A percentile compares a stretch with the other conserved stretches of the same genome.
Conservation (phyloP, 2,888 invertebrate genomes). For the Frankliniella intonsa region DNA sequence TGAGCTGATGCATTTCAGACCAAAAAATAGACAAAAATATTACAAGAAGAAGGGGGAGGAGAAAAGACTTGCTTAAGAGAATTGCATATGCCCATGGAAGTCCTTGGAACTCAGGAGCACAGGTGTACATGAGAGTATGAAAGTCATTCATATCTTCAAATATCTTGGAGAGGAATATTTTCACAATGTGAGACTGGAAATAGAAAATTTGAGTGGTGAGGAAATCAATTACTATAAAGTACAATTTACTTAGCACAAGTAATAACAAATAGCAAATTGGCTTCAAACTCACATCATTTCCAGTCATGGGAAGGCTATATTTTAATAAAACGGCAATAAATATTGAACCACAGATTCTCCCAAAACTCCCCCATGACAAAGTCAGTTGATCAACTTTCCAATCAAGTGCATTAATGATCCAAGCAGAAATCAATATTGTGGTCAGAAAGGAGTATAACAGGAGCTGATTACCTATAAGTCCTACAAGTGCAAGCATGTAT, state of each 20-base stretch:
- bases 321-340: constrained; percentile 48
- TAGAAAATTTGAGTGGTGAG: constrained; percentile 30
- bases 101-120: constrained; percentile 71
- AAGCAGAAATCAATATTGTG: constrained; percentile 40
- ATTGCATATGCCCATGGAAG: constrained; percentile 54
- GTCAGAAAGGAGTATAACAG: constrained; percentile 51
- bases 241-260: background rate
- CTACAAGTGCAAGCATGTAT: constrained; percentile 45
- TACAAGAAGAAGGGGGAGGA: constrained; percentile 54
- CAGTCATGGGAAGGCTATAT: constrained; percentile 43
- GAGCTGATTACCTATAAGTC: constrained; percentile 57
- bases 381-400: constrained; percentile 35
- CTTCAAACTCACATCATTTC: constrained; percentile 43
- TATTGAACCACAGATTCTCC: constrained; percentile 37
- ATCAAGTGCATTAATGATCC: constrained; percentile 38
- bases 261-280: background rate
- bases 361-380: constrained; percentile 34
- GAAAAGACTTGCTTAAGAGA: constrained; percentile 52
- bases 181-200: constrained; percentile 62
- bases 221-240: background rate
- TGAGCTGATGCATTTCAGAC: constrained; percentile 18
- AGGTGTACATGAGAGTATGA: constrained; percentile 72
- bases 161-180: constrained; percentile 62
- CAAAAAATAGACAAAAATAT: constrained; percentile 29
- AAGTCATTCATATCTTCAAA: constrained; percentile 64